These are phyloP conservation scores for Teleogryllus occipitalis DNA, from an alignment of 1,140 invertebrate species.

Conservation along the genomic window DNA sequence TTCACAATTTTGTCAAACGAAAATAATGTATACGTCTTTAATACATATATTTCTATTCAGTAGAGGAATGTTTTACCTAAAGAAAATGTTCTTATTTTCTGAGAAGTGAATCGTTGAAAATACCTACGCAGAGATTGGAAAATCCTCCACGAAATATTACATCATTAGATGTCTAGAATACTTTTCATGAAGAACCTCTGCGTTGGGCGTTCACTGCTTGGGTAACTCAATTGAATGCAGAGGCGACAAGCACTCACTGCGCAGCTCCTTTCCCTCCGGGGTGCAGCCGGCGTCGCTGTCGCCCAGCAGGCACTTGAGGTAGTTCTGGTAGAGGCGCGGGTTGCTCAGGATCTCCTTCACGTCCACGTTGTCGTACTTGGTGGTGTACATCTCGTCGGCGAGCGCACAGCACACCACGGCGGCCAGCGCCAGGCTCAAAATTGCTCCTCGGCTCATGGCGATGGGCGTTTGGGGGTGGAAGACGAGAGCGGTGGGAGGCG, in stretches of 20 bases:
- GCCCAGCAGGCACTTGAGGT: conserved; percentile 45
- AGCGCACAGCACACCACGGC: conserved; percentile 23
- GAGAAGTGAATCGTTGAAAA: no score
- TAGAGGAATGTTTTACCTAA: no score
- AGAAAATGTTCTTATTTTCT: no score
- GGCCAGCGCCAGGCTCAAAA: conserved; percentile 5
- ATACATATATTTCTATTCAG: no score
- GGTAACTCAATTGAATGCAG: not conserved
- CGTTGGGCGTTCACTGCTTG: not conserved
- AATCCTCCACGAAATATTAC: not conserved
- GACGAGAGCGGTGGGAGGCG: no score
- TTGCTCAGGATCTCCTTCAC: conserved; percentile 43
- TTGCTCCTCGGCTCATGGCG: not conserved
- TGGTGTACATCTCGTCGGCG: conserved; percentile 39
- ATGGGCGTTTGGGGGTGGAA: not conserved
- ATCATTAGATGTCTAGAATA: not conserved
- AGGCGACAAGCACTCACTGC: conserved; percentile 35
- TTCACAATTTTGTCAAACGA: no score
- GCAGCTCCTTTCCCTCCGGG: conserved; percentile 41
- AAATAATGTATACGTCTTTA: no score
- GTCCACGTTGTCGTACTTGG: conserved; percentile 46
- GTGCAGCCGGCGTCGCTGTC: conserved; percentile 42
- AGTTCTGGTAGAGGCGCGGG: conserved; percentile 41
- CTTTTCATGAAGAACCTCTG: not conserved
- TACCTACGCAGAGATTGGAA: not conserved